Base-by-base conservation (phyloP, 1,140 invertebrate genomes). In the Plutomurus gul region DNA sequence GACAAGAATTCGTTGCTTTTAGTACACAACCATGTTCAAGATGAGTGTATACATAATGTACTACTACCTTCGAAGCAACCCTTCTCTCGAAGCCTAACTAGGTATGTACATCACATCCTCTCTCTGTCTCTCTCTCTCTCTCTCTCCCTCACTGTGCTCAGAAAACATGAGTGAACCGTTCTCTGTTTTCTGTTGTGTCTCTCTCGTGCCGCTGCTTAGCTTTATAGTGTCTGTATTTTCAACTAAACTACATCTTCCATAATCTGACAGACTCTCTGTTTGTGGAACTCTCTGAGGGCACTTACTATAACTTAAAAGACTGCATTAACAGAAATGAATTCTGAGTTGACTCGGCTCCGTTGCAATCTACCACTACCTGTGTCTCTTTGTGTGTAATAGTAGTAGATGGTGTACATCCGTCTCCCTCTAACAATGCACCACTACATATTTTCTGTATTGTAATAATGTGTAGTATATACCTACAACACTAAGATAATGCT, bases 271-370 rank as follows among this genome's bases (percentile, higher is more conserved):
- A 65, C 56, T 65, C 27, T 65, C 56, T 65, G 22, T 30, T n/a
- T 10, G 30, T 33, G 13, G 36, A 65, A 65, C 56, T 27, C 56
- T 65, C 56, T 65, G 36, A 65, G 56, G 56, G 56, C 56, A 65
- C 56, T 65, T 65, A 65, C 56, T n/a, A 65, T 65, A 65, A 65
- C 36, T 65, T 65, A 65, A 65, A 65, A 65, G 27, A 65, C 56
- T 65, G 56, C 56, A 65, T 65, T 65, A 65, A 16, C 11, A 16
- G 25, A 30, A 65, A 65, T 8, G n/a, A 43, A 47, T 47, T 51
- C 25, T 16, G 27, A 25, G 36, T 36, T n/a, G n/a, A n/a, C n/a
- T n/a, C n/a, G n/a, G n/a, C 27, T n/a, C 27, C 8, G 13, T 27
- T 65, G 27, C 16, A 65, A 65, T 36, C 33, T n/a, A n/a, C n/a